phyloP scores from a whole-genome alignment of 2,888 invertebrate species.

The Nasonia oneida region DNA sequence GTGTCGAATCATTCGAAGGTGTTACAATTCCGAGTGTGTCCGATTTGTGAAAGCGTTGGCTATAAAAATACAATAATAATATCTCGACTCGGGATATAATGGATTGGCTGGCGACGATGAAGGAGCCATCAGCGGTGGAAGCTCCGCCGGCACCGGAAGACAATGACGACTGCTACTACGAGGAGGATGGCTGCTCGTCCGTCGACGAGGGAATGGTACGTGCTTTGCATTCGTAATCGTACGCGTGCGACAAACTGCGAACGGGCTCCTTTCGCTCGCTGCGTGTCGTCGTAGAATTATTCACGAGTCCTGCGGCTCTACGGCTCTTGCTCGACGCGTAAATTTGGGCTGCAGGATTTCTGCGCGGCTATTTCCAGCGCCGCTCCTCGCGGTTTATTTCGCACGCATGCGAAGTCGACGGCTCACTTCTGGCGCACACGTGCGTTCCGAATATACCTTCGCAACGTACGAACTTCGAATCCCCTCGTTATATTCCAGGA shows the following conservation, averaged over 20 bases:
- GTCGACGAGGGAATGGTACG: slow-evolving; percentile 78
- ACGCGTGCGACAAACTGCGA: not conserved
- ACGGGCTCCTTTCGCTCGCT: not conserved
- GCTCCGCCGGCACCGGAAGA: slow-evolving; percentile 73
- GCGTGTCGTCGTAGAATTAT: slow-evolving; percentile 2
- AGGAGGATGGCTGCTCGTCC: slow-evolving; percentile 73
- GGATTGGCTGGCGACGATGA: slow-evolving; percentile 73
- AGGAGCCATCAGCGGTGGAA: slow-evolving; percentile 66
- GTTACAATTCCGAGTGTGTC: not conserved
- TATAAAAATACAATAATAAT: not conserved
- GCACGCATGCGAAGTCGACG: not conserved
- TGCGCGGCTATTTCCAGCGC: not conserved
- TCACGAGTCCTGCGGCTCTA: slow-evolving; percentile 15
- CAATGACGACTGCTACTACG: slow-evolving; percentile 73
- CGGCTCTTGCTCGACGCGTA: not conserved
- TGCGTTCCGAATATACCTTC: not conserved
- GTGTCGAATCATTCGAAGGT: not conserved
- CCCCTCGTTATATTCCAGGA: not conserved
- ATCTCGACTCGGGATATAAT: slow-evolving; percentile 60
- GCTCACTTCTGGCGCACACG: slow-evolving; percentile 27
- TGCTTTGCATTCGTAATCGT: slow-evolving; percentile 57
- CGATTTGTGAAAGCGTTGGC: not conserved
- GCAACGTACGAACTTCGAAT: not conserved
- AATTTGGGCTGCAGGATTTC: not conserved
- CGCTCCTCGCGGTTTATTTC: not conserved